Conservation (phyloP, 2,888 invertebrate genomes). For the Chrysina gloriosa region DNA sequence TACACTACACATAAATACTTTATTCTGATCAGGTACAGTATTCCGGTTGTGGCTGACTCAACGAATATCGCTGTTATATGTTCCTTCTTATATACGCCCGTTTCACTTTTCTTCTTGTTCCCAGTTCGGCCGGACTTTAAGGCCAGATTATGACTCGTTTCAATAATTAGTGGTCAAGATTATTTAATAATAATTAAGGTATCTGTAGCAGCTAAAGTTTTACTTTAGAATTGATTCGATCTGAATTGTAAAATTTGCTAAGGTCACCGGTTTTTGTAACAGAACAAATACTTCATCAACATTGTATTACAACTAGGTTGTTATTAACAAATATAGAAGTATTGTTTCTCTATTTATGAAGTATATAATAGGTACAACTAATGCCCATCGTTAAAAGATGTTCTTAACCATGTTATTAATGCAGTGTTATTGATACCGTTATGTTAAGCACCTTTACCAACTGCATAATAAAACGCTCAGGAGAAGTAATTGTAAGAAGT, state of each 20-base stretch:
- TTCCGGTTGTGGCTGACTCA: constrained; percentile 44
- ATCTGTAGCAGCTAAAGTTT: constrained; percentile 21
- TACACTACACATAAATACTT: constrained; percentile 45
- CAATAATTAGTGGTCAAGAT: constrained; percentile 38
- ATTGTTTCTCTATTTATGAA: no score
- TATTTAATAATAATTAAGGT: constrained; percentile 32
- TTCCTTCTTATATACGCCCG: constrained; percentile 42
- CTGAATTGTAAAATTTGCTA: constrained; percentile 32
- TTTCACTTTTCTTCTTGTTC: constrained; percentile 28
- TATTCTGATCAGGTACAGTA: constrained; percentile 48
- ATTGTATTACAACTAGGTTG: no score
- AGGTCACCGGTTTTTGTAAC: constrained; percentile 29
- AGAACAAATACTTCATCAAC: background rate
- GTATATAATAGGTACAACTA: no score
- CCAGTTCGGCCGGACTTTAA: constrained; percentile 19
- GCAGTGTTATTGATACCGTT: no score
- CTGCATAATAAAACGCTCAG: no score
- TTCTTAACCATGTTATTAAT: no score
- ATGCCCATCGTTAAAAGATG: no score
- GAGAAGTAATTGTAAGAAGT: no score
- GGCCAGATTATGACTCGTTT: constrained; percentile 36
- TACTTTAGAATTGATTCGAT: constrained; percentile 18
- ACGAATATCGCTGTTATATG: constrained; percentile 46
- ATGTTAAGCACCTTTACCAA: no score
- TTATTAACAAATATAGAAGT: no score